These are phyloP conservation scores for Lepus oiostolus DNA, from an alignment of 2,797 vertebrate species.

Conservation along the genomic window DNA sequence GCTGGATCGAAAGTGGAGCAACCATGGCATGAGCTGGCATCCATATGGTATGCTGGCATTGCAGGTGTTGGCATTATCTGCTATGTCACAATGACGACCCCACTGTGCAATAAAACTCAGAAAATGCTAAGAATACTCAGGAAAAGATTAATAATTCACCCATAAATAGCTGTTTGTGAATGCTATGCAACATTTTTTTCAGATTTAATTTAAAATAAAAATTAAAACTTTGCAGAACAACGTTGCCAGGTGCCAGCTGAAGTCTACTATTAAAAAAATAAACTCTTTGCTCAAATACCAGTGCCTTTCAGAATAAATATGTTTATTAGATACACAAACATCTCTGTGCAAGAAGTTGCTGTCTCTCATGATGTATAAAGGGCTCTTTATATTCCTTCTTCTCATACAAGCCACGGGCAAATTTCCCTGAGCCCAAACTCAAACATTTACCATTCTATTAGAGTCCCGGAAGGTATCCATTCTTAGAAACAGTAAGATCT, in stretches of 20 bases:
- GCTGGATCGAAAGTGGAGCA: too few species aligned
- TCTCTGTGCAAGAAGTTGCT: not conserved
- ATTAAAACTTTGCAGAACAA: not conserved
- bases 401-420: not conserved
- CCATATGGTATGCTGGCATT: too few species aligned
- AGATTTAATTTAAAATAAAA: constrained; percentile 27
- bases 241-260: not conserved
- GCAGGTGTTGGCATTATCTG: too few species aligned
- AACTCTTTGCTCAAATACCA: not conserved
- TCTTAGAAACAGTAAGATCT: constrained; percentile 31
- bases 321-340: not conserved
- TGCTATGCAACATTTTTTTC: not conserved
- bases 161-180: not conserved
- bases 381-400: not conserved
- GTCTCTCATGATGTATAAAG: not conserved
- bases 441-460: constrained; percentile 30
- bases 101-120: too few species aligned
- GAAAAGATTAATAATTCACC: not conserved
- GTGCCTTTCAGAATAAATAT: not conserved
- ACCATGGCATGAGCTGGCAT: too few species aligned
- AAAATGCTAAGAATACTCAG: not conserved
- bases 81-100: too few species aligned
- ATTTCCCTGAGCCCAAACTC: constrained; percentile 47
- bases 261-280: not conserved
- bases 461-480: not conserved